Conservation (phyloP, 2,113 vertebrate species). For the Dolichallabes microphthalmus region DNA sequence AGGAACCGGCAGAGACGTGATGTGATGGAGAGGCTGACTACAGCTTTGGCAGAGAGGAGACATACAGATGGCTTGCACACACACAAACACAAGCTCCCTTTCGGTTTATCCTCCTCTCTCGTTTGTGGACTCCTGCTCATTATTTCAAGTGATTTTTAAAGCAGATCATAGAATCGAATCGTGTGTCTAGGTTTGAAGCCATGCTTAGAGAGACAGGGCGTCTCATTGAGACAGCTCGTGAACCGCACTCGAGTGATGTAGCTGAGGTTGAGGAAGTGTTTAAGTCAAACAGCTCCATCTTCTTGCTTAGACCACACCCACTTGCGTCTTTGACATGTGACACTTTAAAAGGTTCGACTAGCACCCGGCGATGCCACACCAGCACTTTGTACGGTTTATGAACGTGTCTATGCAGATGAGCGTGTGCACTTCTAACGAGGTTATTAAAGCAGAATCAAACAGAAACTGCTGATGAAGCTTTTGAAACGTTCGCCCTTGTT, state of each 20-base stretch:
- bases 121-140: not conserved
- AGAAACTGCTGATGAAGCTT: not conserved
- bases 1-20: constrained; percentile 37
- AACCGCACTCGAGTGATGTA: not conserved
- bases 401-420: too few relatives aligned
- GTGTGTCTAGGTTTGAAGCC: too few relatives aligned
- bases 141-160: not conserved
- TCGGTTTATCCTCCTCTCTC: not conserved
- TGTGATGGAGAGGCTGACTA: constrained; percentile 49
- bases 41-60: constrained; percentile 38
- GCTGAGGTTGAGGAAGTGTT: not conserved
- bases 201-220: too few relatives aligned
- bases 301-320: not conserved
- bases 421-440: not conserved
- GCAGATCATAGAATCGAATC: not conserved
- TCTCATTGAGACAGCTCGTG: not conserved
- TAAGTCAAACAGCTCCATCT: not conserved
- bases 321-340: not conserved
- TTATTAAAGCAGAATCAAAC: not conserved
- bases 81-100: not conserved
- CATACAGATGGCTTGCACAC: constrained; percentile 21
- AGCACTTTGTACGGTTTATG: not conserved
- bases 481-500: not conserved
- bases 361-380: not conserved
- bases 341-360: not conserved